Evolutionary conservation across 92 coral and sea anemone species (phyloP).

Genomic region (Parazoanthus atlanticus): DNA sequence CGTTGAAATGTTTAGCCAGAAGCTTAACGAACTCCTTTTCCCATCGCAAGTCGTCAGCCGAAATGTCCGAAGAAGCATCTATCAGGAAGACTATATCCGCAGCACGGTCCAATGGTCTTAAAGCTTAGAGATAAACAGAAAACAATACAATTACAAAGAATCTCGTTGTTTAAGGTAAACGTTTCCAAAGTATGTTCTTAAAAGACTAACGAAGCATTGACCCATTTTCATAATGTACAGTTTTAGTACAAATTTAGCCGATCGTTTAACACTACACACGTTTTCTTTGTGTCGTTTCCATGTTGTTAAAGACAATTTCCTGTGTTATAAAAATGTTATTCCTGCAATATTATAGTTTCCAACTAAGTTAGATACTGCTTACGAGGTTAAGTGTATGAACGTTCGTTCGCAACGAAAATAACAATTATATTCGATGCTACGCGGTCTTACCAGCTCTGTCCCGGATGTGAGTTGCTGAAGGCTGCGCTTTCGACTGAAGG

Average conservation of each 20-base stretch:
- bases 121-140: not conserved
- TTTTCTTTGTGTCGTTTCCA: too few species aligned
- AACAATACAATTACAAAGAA: not conserved
- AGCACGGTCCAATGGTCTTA: slow-evolving; percentile 25
- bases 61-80: slow-evolving; percentile 79
- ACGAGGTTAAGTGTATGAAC: too few species aligned
- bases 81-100: slow-evolving; percentile 72
- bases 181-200: not conserved
- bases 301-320: too few species aligned
- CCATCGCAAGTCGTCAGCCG: slow-evolving; percentile 53
- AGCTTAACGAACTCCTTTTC: slow-evolving; percentile 76
- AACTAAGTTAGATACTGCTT: too few species aligned
- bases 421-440: too few species aligned
- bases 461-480: slow-evolving; percentile 46
- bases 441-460: slow-evolving; percentile 22
- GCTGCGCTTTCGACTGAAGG: slow-evolving; percentile 51
- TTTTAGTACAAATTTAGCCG: too few species aligned
- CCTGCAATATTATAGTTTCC: too few species aligned
- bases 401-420: too few species aligned
- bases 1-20: slow-evolving; percentile 57
- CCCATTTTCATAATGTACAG: not conserved
- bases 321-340: too few species aligned
- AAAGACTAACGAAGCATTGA: not conserved
- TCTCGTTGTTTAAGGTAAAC: not conserved
- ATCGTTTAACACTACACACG: too few species aligned